Evolutionary conservation across 2,797 vertebrate genomes (phyloP), one percentile per base, ranked within the genome.

Genomic region (Lemur catta): DNA sequence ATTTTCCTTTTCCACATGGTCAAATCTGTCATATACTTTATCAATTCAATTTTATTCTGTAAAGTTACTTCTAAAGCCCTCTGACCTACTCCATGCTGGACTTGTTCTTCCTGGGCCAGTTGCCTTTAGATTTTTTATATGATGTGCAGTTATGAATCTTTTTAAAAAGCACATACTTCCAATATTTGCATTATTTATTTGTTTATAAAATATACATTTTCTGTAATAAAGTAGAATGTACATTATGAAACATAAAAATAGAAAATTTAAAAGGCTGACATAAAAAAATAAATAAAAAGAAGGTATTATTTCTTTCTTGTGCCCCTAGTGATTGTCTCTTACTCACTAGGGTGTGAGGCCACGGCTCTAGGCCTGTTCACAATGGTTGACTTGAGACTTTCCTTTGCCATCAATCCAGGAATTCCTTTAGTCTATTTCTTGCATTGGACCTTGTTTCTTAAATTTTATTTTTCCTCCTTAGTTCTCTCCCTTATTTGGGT

Each of bases 21-120:
- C 81, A 97, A 88, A 92, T 7, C 65, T 90, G 43, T 87, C 50
- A 87, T 75, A 38, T 86, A 86, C 89, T 74, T 89, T 89, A 85
- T 84, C 52, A 92, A 17, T 84, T 92, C 46, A 89, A 55, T 96
- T 96, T 95, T 87, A 87, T 95, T 89, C 26, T 92, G 18, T 50
- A 92, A 80, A 94, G 89, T 94, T 69, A 35, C 35, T 82, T 91
- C 71, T 71, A 48, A 87, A 67, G 57, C 18, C 41, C 57, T 84
- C n/a, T 92, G 88, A 87, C 71, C 41, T 65, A 26, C 28, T 90
- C 38, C 46, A 55, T 76, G 65, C n/a, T 82, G 46, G 46, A 89
- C 11, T 84, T 57, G 2, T 81, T 82, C 65, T 92, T 52, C 57
- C 15, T 50, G 84, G 30, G 24, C 28, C n/a, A 75, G 22, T 13